Percentiles rank a stretch among this genome's conserved stretches.
Evolutionary conservation across 2,113 vertebrate genomes (phyloP).

Genomic region (Polyodon spathula): DNA sequence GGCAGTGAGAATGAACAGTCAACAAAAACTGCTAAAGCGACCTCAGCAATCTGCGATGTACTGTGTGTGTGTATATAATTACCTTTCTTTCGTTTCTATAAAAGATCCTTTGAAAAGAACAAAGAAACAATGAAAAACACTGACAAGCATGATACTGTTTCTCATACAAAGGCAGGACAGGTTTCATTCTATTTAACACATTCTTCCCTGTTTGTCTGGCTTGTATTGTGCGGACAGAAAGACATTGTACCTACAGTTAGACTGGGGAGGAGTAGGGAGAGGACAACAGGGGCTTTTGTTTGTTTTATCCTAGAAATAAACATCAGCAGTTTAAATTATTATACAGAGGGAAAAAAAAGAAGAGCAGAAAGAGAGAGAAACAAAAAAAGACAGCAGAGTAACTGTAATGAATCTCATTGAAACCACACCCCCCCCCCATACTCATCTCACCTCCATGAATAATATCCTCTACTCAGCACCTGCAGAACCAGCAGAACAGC

Average conservation of each 20-base stretch:
- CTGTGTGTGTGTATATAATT: conserved; percentile 34
- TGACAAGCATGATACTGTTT: conserved; percentile 27
- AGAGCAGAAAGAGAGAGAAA: conserved; percentile 34
- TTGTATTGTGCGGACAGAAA: conserved; percentile 77
- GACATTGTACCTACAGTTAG: conserved; percentile 88
- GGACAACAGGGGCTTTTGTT: conserved; percentile 62
- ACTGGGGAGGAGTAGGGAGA: conserved; percentile 71
- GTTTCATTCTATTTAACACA: conserved; percentile 15
- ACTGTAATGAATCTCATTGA: not conserved
- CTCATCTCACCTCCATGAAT: not conserved
- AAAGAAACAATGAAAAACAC: conserved; percentile 42
- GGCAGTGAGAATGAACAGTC: too few species aligned
- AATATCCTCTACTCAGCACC: not conserved
- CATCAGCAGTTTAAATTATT: conserved; percentile 78
- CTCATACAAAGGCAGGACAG: conserved; percentile 22
- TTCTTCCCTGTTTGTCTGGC: conserved; percentile 41
- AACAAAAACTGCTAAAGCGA: too few species aligned
- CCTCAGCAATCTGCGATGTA: conserved; percentile 22
- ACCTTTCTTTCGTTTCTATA: conserved; percentile 40
- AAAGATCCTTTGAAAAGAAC: conserved; percentile 40
- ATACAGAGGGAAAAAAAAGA: conserved; percentile 25
- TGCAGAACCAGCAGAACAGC: not conserved
- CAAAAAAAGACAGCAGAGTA: conserved; percentile 36
- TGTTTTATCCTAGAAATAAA: conserved; percentile 86
- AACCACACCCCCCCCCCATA: not conserved